Base-by-base conservation (phyloP, 2,113 vertebrate species). In the Manacus vitellinus region DNA sequence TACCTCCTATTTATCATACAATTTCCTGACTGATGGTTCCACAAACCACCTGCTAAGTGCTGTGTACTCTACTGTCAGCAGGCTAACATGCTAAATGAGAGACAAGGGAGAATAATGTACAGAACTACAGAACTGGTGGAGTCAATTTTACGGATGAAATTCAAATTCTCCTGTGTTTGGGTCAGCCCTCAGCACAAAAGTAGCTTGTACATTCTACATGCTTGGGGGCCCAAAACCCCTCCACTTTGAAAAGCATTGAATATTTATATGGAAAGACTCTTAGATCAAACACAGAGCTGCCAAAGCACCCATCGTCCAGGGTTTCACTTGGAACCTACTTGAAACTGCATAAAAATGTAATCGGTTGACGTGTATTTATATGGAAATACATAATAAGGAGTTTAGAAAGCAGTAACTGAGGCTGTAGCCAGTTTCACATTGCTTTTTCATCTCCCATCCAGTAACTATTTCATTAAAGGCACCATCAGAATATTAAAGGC, bases 1-100 rank as follows among this genome's bases (percentile, higher is more conserved):
- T 98, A 94, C 96, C 97, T 98, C 95, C 98, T 98, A 98, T 98
- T 98, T 98, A 98, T 98, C 98, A 98, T 98, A 97, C 95, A 97
- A 98, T 98, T 98, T 98, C 98, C 98, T 98, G 98, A 98, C 98
- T 98, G 98, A 98, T 98, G 97, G 98, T 89, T 98, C 95, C 98
- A 97, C 97, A 98, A 98, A 98, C 97, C 98, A 98, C 97, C 98
- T 98, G 98, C 97, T 98, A 98, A 98, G 97, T 97, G 97, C 98
- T 98, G 98, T 98, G 98, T 98, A 98, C 97, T 97, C 97, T 97
- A 94, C 98, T 98, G 98, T 98, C 98, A 98, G 97, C 96, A 97
- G 97, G 97, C 96, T 97, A 98, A 98, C 96, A 84, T 35, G 92
- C 97, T 98, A 98, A 97, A 98, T 97, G 94, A 96, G 71, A 98